Conservation (phyloP, 2,888 invertebrate genomes). For the Philhelius pedissequus region DNA sequence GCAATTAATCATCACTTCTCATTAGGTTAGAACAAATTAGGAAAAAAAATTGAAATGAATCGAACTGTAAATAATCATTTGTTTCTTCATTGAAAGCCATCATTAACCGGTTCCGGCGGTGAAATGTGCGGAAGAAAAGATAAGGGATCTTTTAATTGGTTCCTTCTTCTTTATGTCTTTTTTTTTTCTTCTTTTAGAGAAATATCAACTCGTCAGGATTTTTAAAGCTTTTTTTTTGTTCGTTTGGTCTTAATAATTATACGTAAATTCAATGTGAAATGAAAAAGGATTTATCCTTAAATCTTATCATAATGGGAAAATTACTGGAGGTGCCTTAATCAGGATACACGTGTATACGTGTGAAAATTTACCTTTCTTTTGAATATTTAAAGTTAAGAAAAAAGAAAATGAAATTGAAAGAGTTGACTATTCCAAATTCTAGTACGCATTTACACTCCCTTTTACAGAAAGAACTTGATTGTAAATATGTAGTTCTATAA, state of each 20-base stretch:
- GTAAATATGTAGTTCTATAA: too few species aligned
- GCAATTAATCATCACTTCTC: constrained; percentile 58
- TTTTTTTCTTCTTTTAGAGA: background rate
- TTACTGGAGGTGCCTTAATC: background rate
- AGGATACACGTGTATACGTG: background rate
- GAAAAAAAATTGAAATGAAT: constrained; percentile 11
- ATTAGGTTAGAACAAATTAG: constrained; percentile 38
- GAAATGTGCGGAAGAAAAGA: constrained; percentile 7
- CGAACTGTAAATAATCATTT: constrained; percentile 45
- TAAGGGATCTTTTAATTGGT: constrained; percentile 50
- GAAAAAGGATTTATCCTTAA: background rate
- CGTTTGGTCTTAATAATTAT: too few species aligned
- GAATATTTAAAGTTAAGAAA: background rate
- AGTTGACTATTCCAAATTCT: too few species aligned
- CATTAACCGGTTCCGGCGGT: background rate
- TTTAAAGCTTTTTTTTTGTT: background rate
- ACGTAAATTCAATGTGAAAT: background rate
- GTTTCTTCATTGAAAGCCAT: constrained; percentile 24
- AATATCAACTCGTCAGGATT: constrained; percentile 36
- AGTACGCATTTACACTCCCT: too few species aligned
- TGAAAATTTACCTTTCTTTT: background rate
- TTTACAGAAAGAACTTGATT: too few species aligned
- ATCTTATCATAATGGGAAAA: background rate
- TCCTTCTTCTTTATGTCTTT: constrained; percentile 17
- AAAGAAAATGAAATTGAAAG: background rate